Evolutionary conservation across 92 coral and sea anemone species (phyloP), one percentile per base, ranked within the genome.

Genomic region (Porites rus): DNA sequence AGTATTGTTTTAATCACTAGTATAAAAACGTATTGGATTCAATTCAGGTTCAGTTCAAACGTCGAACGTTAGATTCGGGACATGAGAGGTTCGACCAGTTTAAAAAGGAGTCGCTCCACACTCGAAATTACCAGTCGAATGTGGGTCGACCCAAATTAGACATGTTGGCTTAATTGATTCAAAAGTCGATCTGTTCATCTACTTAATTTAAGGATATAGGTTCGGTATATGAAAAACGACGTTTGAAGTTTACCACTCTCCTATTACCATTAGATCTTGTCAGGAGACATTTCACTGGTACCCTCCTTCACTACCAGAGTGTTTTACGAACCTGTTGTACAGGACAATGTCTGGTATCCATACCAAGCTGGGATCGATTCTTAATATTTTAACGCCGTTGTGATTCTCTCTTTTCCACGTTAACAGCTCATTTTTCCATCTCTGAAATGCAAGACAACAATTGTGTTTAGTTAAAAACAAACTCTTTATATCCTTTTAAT

Each of bases 311-410:
- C 46, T 0, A 38, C 7, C 46, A 38, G 16, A 56, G 16, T 10
- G 61, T 8, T 51, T 20, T 24, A 62, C 90, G 19, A 80, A 96
- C 98, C 99, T 96, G 95, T 96, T 94, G 70, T 96, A 96, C 11
- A 96, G 86, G 63, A 96, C 95, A 43, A 96, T 91, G 80, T 96
- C 99, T 19, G 99, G 99, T 51, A 92, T 89, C 99, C 99, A 96
- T 62, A 96, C 91, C 62, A 92, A 72, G 7, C 77, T 78, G 1
- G 96, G 92, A 69, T 93, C 93, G 11, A 96, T 89, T 86, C 98
- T 76, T 73, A 95, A 90, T 62, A 79, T 78, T 71, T 76, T 85
- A 53, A 96, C 82, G n/a, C 96, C 94, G 59, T 88, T 66, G 82
- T 88, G 91, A 13, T 83, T 69, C 16, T 78, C 74, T 10, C 91